Evolutionary conservation across 2,113 vertebrate genomes (phyloP).

Genomic region (Bubo bubo): DNA sequence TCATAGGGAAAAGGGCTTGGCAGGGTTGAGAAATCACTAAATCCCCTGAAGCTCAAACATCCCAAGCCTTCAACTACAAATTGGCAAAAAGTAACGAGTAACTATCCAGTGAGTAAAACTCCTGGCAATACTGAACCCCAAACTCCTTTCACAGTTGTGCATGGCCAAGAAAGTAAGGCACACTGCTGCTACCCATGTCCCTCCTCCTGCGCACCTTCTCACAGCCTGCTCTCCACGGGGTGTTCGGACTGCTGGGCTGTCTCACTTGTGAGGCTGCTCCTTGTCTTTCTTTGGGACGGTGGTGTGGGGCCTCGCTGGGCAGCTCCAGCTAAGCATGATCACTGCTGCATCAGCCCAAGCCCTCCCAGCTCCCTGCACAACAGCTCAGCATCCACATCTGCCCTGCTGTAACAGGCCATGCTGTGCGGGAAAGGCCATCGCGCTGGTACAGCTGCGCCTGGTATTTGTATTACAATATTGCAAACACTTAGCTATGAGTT

Average conservation of each 20-base stretch:
- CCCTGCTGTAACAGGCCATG: background rate
- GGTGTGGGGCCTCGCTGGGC: background rate
- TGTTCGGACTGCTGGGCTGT: rapidly evolving
- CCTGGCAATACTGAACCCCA: background rate
- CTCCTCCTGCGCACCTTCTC: background rate
- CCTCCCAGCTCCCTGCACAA: background rate
- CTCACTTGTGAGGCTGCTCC: background rate
- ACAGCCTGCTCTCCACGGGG: rapidly evolving
- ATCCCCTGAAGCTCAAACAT: background rate
- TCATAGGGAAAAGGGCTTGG: background rate
- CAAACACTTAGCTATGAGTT: background rate
- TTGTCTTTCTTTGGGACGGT: rapidly evolving
- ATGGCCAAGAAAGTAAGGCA: background rate
- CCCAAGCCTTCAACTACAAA: background rate
- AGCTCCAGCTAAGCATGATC: rapidly evolving
- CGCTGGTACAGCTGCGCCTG: background rate
- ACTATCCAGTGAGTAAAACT: background rate
- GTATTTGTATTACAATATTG: background rate
- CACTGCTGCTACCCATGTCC: background rate
- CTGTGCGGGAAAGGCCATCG: background rate
- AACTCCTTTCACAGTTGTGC: background rate
- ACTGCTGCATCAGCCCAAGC: background rate
- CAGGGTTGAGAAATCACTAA: background rate
- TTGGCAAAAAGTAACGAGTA: background rate
- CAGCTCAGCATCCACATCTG: background rate